Percentiles rank a stretch among this genome's conserved stretches.
Evolutionary conservation across 2,888 invertebrate species (phyloP).

Genomic region (Encarsia formosa): DNA sequence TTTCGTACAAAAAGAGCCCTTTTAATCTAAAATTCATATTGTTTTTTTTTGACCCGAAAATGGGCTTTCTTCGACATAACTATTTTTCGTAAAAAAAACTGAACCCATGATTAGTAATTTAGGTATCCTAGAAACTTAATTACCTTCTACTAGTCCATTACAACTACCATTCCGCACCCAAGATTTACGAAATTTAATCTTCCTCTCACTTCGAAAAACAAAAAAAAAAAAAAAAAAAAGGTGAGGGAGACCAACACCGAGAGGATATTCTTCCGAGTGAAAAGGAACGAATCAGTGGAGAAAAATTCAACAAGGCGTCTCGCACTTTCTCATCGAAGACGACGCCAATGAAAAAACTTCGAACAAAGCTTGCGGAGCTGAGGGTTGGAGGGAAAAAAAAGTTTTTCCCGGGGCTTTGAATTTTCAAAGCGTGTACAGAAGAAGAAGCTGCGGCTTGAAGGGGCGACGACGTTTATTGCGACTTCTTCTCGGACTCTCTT

Average conservation of each 20-base stretch:
- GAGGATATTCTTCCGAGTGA: not conserved
- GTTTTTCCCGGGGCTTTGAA: conserved; percentile 19
- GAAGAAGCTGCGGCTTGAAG: conserved; percentile 35
- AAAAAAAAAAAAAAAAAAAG: not conserved
- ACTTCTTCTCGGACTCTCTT: conserved; percentile 50
- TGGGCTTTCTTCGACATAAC: too few relatives aligned
- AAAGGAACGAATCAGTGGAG: not conserved
- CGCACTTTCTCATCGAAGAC: conserved; percentile 16
- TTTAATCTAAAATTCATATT: too few relatives aligned
- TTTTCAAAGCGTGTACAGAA: conserved; percentile 11
- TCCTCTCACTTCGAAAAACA: not conserved
- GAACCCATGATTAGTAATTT: too few relatives aligned
- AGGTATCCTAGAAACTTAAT: too few relatives aligned
- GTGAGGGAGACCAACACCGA: not conserved
- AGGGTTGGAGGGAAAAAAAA: conserved; percentile 6
- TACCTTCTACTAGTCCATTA: too few relatives aligned
- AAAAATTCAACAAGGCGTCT: conserved; percentile 5
- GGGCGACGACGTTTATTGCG: conserved; percentile 49
- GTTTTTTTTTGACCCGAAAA: too few relatives aligned
- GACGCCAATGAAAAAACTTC: conserved; percentile 23
- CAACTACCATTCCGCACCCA: not conserved
- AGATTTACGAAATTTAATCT: not conserved
- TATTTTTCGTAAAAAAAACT: too few relatives aligned
- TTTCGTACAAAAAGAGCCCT: too few relatives aligned
- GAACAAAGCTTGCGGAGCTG: conserved; percentile 16